Evolutionary conservation across 92 coral and sea anemone species (phyloP).

Genomic region (Phenganax subtilis): DNA sequence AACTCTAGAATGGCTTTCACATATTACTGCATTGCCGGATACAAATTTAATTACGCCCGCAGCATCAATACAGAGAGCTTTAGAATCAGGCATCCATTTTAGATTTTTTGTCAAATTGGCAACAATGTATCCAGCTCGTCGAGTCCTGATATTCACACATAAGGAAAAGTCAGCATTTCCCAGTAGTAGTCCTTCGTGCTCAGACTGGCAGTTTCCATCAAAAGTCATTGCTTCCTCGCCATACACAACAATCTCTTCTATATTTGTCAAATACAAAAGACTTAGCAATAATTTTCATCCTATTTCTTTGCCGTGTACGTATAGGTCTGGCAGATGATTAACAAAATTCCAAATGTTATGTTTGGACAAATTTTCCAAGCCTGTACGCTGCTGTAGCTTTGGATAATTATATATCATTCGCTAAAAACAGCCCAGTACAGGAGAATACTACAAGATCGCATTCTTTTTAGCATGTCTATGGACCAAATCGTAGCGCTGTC

Average conservation of each 20-base stretch:
- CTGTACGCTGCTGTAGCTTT: no score
- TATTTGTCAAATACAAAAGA: neutral
- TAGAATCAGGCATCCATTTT: conserved; percentile 1
- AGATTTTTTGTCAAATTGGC: neutral
- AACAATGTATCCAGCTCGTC: conserved; percentile 1
- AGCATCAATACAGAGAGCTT: conserved; percentile 2
- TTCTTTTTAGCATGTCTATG: no score
- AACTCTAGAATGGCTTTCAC: conserved; percentile 2
- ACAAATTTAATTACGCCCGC: conserved; percentile 11
- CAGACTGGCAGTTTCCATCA: neutral
- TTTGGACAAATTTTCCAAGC: no score
- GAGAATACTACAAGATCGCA: no score
- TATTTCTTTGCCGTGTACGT: no score
- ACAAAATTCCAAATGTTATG: no score
- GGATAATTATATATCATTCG: no score
- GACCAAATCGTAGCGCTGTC: no score
- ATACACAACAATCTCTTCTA: conserved; percentile 15
- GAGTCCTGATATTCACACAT: conserved; percentile 10
- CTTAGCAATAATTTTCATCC: neutral
- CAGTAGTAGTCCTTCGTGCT: neutral
- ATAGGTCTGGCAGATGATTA: no score
- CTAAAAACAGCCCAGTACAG: no score
- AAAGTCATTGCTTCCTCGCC: conserved; percentile 3
- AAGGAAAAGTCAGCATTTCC: conserved; percentile 24
- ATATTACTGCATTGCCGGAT: neutral